Percentiles rank a stretch among this genome's conserved stretches.
These are phyloP conservation scores for Laodelphax striatellus DNA, from an alignment of 1,140 invertebrate genomes.

Conservation along the genomic window DNA sequence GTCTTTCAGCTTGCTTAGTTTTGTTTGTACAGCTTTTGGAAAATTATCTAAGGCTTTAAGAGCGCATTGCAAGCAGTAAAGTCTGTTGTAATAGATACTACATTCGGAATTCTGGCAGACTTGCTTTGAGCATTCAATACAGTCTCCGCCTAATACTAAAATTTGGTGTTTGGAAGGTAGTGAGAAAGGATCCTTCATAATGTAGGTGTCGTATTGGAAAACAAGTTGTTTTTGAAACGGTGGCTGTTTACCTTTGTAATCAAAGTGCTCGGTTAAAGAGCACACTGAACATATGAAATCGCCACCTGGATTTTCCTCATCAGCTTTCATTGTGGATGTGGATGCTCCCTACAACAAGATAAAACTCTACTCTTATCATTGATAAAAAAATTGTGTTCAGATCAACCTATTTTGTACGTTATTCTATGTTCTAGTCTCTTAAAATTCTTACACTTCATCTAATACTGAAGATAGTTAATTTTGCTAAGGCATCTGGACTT, in stretches of 20 bases:
- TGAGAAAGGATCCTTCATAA: conserved; percentile 75
- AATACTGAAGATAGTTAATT: too few species aligned
- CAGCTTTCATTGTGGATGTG: conserved; percentile 19
- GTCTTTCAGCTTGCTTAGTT: conserved; percentile 27
- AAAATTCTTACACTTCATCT: too few species aligned
- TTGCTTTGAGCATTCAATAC: conserved; percentile 47
- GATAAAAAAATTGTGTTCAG: too few species aligned
- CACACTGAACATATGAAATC: conserved; percentile 53
- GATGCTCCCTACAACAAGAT: conserved; percentile 19
- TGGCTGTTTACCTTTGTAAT: conserved; percentile 58
- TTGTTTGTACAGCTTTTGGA: conserved; percentile 46
- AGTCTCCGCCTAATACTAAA: conserved; percentile 61
- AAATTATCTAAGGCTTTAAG: conserved; percentile 43
- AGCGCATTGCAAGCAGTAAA: conserved; percentile 60
- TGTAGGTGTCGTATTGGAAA: conserved; percentile 57
- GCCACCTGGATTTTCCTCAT: conserved; percentile 16
- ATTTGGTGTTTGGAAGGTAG: conserved; percentile 51
- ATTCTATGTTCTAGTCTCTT: too few species aligned
- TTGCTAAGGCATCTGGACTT: too few species aligned
- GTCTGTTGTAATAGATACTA: conserved; percentile 63
- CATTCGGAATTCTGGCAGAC: conserved; percentile 63
- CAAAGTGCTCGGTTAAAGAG: conserved; percentile 48
- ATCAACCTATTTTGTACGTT: too few species aligned
- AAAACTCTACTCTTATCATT: conserved; percentile 6
- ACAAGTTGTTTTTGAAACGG: conserved; percentile 48